Evolutionary conservation across 53 echinoderm and acorn worm species (phyloP).

Genomic region (Stichopus horrens): DNA sequence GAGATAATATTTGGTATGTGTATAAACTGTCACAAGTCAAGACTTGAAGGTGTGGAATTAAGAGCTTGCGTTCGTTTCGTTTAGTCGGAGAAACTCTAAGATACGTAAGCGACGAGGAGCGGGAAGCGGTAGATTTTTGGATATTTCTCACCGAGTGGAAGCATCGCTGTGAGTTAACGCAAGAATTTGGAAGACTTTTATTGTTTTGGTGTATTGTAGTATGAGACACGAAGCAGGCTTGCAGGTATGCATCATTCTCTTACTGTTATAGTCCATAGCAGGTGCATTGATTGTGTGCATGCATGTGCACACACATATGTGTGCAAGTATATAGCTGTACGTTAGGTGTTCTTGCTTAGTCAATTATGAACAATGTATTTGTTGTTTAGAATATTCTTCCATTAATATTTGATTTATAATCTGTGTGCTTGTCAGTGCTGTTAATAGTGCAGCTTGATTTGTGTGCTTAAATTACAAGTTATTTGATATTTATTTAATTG

Average conservation of each 20-base stretch:
- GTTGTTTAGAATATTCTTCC: too few species aligned
- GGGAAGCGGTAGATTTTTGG: neutral
- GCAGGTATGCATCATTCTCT: slow-evolving; percentile 43
- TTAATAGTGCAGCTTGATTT: too few species aligned
- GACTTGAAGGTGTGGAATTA: slow-evolving; percentile 7
- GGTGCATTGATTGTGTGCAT: neutral
- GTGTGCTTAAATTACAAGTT: too few species aligned
- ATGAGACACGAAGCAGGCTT: slow-evolving; percentile 74
- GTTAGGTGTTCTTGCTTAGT: too few species aligned
- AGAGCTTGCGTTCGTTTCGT: neutral
- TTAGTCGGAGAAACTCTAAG: neutral
- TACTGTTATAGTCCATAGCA: neutral
- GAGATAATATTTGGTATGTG: slow-evolving; percentile 26
- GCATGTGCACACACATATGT: too few species aligned
- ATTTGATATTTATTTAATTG: too few species aligned
- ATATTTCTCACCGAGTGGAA: neutral
- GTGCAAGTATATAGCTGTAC: too few species aligned
- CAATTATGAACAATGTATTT: too few species aligned
- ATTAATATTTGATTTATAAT: too few species aligned
- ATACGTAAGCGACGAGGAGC: too few species aligned
- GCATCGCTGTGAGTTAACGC: neutral
- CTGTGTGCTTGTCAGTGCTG: too few species aligned
- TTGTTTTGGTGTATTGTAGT: slow-evolving; percentile 28
- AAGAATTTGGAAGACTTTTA: neutral
- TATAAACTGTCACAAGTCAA: slow-evolving; percentile 26